Evolutionary conservation across 2,797 vertebrate genomes (phyloP).

Genomic region (Sebastolobus alascanus): DNA sequence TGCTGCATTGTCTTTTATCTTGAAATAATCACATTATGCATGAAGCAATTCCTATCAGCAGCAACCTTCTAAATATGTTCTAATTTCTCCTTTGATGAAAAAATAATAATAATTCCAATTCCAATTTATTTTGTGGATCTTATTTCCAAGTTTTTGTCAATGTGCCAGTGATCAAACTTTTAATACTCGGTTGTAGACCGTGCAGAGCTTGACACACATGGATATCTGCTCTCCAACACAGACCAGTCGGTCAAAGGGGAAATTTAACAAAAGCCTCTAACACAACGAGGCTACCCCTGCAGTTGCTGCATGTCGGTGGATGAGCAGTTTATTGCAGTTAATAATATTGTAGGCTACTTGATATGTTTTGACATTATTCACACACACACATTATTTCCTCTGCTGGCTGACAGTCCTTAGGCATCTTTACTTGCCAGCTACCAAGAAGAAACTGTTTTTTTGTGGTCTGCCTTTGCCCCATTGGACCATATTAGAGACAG

Average conservation of each 20-base stretch:
- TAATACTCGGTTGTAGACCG: neutral
- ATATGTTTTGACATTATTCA: slow-evolving; percentile 24
- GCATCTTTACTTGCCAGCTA: neutral
- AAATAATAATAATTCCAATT: neutral
- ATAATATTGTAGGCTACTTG: slow-evolving; percentile 12
- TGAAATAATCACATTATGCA: slow-evolving; percentile 48
- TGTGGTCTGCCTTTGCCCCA: neutral
- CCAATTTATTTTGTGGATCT: slow-evolving; percentile 17
- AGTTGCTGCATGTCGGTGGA: neutral
- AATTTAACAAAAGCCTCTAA: neutral
- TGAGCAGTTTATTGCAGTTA: slow-evolving; percentile 14
- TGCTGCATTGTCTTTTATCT: slow-evolving; percentile 39
- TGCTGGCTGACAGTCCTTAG: neutral
- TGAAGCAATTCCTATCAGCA: slow-evolving; percentile 32
- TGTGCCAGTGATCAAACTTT: slow-evolving; percentile 23
- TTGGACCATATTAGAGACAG: slow-evolving; percentile 5
- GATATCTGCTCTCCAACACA: slow-evolving; percentile 1
- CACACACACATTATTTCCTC: neutral
- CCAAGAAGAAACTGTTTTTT: neutral
- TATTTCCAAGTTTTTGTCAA: slow-evolving; percentile 12
- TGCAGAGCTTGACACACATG: neutral
- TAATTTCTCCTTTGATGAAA: slow-evolving; percentile 24
- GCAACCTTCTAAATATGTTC: slow-evolving; percentile 26
- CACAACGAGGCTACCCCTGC: neutral
- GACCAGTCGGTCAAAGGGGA: neutral